Evolutionary conservation across 2,888 invertebrate genomes (phyloP), one percentile per base, ranked within the genome.

Genomic region (Cataglyphis cursor): DNA sequence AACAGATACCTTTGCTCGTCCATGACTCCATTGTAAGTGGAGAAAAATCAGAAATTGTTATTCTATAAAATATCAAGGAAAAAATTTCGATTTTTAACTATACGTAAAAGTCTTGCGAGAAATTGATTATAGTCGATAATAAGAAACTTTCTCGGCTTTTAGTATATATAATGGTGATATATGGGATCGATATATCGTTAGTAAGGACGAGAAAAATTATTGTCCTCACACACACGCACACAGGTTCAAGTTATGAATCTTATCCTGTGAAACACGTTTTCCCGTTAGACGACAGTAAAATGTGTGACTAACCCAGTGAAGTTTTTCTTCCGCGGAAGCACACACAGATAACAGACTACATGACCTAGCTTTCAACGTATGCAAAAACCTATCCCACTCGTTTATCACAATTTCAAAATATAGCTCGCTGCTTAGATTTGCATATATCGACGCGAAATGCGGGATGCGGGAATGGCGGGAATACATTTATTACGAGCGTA

Each of bases 381-480:
- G 66, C 24, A 80, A 72, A 70, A 72, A 80, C 12, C 72, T 21
- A 57, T 64, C 31, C 31, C 72, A 31, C 78, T 80, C 73, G 59
- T 80, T 72, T 59, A 72, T 80, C 78, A 80, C 73, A 12, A 80
- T 80, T 80, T 59, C 44, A 44, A 73, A 72, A 72, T 59, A 59
- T 24, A 59, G 73, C 59, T n/a, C 72, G 21, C 44, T 31, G 59
- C n/a, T 80, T 72, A 59, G 44, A 80, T 80, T 80, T 80, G 73
- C 78, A 80, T 80, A 80, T 21, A 59, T 72, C 59, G 74, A 72
- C 78, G 73, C 73, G 73, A 65, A 70, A 78, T 35, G 72, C 35
- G 48, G 35, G 31, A 44, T 61, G 31, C 68, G 54, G 41, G 10
- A 70, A 21, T 10, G 41, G 10, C n/a, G n/a, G n/a, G n/a, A n/a